Percentiles rank a stretch among this genome's conserved stretches.
These are phyloP conservation scores for Rhaphigaster nebulosa DNA, from an alignment of 2,888 invertebrate genomes.

Conservation along the genomic window DNA sequence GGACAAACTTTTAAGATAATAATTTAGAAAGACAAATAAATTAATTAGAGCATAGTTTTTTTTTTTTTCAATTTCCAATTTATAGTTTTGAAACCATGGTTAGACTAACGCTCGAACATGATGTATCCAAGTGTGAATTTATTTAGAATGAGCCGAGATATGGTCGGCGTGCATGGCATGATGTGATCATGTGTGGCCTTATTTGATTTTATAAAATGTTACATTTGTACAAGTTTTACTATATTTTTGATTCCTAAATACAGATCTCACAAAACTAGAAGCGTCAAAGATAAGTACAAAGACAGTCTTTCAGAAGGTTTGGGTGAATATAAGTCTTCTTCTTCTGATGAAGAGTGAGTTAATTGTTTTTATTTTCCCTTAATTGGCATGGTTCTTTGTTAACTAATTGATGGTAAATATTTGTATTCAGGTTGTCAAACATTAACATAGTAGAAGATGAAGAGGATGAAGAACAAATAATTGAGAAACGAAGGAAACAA, in stretches of 20 bases:
- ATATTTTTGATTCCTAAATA: neutral
- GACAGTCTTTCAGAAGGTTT: slow-evolving; percentile 86
- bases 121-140: no score
- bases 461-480: slow-evolving; percentile 93
- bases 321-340: slow-evolving; percentile 75
- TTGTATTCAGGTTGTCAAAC: slow-evolving; percentile 69
- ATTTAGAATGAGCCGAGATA: no score
- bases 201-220: neutral
- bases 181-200: no score
- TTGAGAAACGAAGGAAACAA: slow-evolving; percentile 88
- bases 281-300: slow-evolving; percentile 70
- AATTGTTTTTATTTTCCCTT: neutral
- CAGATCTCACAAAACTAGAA: slow-evolving; percentile 64
- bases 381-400: neutral
- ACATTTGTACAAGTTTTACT: neutral
- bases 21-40: no score
- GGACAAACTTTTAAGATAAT: no score
- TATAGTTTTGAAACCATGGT: no score
- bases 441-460: slow-evolving; percentile 86
- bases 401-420: neutral
- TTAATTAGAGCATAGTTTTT: no score
- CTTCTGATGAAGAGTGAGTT: slow-evolving; percentile 67
- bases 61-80: no score
- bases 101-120: no score
- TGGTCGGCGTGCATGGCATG: no score